Evolutionary conservation across 2,888 invertebrate genomes (phyloP), one percentile per base, ranked within the genome.

Genomic region (Lasioglossum calceatum): DNA sequence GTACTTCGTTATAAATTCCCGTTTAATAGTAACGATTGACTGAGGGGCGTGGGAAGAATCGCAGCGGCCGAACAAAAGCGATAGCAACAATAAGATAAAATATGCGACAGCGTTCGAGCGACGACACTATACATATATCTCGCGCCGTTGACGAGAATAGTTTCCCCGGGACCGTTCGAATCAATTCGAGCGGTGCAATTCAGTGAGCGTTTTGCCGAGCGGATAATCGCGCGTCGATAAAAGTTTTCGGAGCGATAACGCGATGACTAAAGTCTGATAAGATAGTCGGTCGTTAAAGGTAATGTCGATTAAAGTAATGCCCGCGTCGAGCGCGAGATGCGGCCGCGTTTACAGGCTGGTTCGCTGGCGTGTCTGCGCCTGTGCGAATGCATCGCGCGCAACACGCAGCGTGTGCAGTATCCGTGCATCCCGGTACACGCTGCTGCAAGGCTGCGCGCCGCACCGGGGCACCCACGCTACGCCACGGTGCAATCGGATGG

Each of bases 211-310:
- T 77, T 61, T 16, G 50, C 16, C 7, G 54, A 4, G 8, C 58
- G n/a, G 44, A 50, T 58, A 84, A 80, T 8, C 23, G 23, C 10
- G 36, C n/a, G 42, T 23, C 77, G 50, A 77, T 32, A 32, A 72
- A 76, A 32, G 23, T 10, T 54, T 54, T 70, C 12, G 27, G 44
- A 42, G 67, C n/a, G 78, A 86, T 81, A 84, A 44, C 67, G 61
- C 73, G 74, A 76, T 50, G 72, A 76, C 64, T 67, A 32, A 44
- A 67, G 16, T 58, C 36, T 39, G 87, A 87, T 85, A 82, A 82
- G 85, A 86, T 72, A 80, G 61, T 32, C 5, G 36, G 14, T 39
- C 42, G 70, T 64, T 58, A 36, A 64, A 73, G 64, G 50, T 70
- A 73, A 78, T 32, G 74, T 42, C 80, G 75, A 82, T 77, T 50